Evolutionary conservation across 1,140 invertebrate genomes (phyloP).

Genomic region (Drosophila kurseongensis): DNA sequence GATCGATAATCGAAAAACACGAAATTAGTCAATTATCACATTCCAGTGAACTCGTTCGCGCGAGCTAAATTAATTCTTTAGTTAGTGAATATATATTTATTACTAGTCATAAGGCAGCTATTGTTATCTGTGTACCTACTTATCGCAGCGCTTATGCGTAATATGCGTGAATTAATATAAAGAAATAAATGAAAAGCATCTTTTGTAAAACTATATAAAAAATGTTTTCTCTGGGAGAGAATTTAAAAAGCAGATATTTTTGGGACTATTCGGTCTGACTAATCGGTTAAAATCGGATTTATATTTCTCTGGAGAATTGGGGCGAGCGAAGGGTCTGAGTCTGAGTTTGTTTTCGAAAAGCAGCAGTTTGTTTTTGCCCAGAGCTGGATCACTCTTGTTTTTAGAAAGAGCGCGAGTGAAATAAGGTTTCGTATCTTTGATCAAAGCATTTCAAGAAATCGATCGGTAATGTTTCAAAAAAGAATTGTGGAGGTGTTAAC

Average conservation of each 20-base stretch:
- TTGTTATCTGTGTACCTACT: conserved; percentile 7
- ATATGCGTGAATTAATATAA: background rate
- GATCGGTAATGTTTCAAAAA: conserved; percentile 67
- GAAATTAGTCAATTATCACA: conserved; percentile 30
- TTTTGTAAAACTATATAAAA: background rate
- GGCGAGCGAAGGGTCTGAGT: background rate
- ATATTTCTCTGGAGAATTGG: background rate
- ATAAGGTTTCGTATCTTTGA: too few species aligned
- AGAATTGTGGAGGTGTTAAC: conserved; percentile 71
- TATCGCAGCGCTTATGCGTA: background rate
- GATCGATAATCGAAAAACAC: conserved; percentile 33
- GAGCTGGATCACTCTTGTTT: conserved; percentile 29
- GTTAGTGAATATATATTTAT: conserved; percentile 26
- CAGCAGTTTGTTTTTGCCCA: conserved; percentile 27
- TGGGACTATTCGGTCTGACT: background rate
- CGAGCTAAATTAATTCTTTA: conserved; percentile 9
- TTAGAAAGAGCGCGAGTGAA: conserved; percentile 34
- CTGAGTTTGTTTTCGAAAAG: conserved; percentile 29
- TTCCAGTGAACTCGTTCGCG: conserved; percentile 17
- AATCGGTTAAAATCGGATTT: background rate
- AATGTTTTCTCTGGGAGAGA: background rate
- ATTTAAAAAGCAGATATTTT: too few species aligned
- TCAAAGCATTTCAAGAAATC: too few species aligned
- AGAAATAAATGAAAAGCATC: background rate
- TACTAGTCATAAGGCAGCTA: conserved; percentile 11